Evolutionary conservation across 2,113 vertebrate species (phyloP).

Genomic region (Coracopsis vasa): DNA sequence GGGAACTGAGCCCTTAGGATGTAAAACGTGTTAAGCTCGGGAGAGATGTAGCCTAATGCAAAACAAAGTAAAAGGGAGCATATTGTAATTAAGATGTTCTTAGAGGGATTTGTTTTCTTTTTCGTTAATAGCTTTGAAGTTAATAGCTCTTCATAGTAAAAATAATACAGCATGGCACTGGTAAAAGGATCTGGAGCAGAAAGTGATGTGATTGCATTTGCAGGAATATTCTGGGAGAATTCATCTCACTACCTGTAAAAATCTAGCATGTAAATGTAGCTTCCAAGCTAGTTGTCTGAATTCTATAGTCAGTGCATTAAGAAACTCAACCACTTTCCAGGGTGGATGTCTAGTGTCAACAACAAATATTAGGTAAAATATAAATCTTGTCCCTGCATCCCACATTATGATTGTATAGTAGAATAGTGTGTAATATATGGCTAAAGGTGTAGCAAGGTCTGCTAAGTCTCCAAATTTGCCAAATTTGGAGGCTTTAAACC

Average conservation of each 20-base stretch:
- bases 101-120: not conserved
- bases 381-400: not conserved
- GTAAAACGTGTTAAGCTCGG: not conserved
- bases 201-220: not conserved
- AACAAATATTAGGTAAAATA: not conserved
- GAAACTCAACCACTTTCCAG: not conserved
- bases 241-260: not conserved
- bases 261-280: not conserved
- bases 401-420: not conserved
- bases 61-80: not conserved
- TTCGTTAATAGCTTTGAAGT: not conserved
- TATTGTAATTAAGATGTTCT: not conserved
- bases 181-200: not conserved
- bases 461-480: not conserved
- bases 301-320: not conserved
- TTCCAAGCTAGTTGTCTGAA: not conserved
- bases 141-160: not conserved
- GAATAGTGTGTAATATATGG: not conserved
- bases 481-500: not conserved
- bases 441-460: not conserved
- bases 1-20: not conserved
- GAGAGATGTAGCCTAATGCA: not conserved
- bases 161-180: not conserved
- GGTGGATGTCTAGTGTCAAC: not conserved
- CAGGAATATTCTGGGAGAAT: not conserved